phyloP scores from a whole-genome alignment of 2,888 invertebrate species.

The Leptinotarsa rubiginosa region DNA sequence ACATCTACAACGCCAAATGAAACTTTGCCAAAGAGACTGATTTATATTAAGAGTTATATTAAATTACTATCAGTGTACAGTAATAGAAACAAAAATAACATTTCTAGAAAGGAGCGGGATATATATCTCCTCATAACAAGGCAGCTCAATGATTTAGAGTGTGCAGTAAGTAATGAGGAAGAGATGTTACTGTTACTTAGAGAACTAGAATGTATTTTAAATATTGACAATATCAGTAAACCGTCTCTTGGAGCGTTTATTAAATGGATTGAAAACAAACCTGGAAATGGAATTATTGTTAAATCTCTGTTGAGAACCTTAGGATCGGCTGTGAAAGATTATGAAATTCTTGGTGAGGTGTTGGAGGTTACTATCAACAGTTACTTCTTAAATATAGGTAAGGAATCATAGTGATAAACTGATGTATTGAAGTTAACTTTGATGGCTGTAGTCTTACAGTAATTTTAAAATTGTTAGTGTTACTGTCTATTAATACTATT shows the following conservation, averaged over 20 bases:
- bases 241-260: slow-evolving; percentile 60
- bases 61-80: slow-evolving; percentile 71
- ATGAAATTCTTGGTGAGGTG: slow-evolving; percentile 67
- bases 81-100: slow-evolving; percentile 68
- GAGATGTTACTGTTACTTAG: slow-evolving; percentile 69
- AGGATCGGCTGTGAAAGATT: slow-evolving; percentile 66
- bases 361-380: slow-evolving; percentile 69
- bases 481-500: no score
- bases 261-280: slow-evolving; percentile 68
- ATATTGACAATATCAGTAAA: slow-evolving; percentile 59
- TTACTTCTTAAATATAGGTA: slow-evolving; percentile 70
- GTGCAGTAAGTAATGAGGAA: slow-evolving; percentile 63
- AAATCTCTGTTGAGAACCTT: slow-evolving; percentile 67
- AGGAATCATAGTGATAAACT: slow-evolving; percentile 22
- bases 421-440: no score
- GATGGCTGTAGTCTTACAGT: no score
- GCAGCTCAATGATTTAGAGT: slow-evolving; percentile 70
- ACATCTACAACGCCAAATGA: slow-evolving; percentile 65
- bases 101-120: slow-evolving; percentile 67
- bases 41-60: slow-evolving; percentile 72
- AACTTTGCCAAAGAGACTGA: slow-evolving; percentile 69
- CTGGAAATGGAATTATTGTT: slow-evolving; percentile 67
- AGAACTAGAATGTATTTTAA: slow-evolving; percentile 66
- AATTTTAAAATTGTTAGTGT: no score
- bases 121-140: slow-evolving; percentile 66